Base-by-base conservation (phyloP, 1,140 invertebrate genomes). In the Rhyzopertha dominica region DNA sequence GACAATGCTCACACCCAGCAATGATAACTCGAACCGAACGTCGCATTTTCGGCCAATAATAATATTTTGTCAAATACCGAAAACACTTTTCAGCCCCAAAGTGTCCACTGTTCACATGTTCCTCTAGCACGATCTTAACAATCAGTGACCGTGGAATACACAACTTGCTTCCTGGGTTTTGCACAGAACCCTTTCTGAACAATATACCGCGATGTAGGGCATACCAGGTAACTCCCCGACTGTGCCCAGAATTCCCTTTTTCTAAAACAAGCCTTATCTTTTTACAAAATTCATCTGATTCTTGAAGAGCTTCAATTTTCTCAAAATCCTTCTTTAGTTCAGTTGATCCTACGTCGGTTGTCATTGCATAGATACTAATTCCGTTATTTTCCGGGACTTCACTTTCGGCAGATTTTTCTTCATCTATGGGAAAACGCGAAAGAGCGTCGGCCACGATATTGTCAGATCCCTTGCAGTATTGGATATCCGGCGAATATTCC, bases 381-480 rank as follows among this genome's bases (percentile, higher is more conserved):
- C 13, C 18, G 32, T 16, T 35, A 35, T 2, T 1, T 40, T 40
- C 37, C 4, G 37, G 8, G 29, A 32, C 13, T n/a, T 40, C 37
- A 3, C 24, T 40, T 1, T 40, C 12, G 12, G 10, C 12, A 8
- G 24, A n/a, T 32, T 10, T 12, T 2, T 35, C 1, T 40, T 40
- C 9, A 32, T n/a, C n/a, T n/a, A 41, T 24, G 3, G 39, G 39
- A 8, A 13, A 41, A 13, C 8, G 39, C 0, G 39, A 41, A 13
- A 34, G 12, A 16, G 13, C 17, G 20, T 41, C 39, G 5, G 25
- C 25, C 8, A 41, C 9, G 10, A 41, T 17, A 32, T 41, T 41
- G n/a, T 41, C 39, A 10, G 39, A 36, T 12, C 39, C 39, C 20
- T 31, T 41, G 18, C 26, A 31, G 31, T 41, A 29, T 35, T 12